These are phyloP conservation scores for Suncus etruscus DNA, from an alignment of 2,113 vertebrate genomes.

Conservation along the genomic window DNA sequence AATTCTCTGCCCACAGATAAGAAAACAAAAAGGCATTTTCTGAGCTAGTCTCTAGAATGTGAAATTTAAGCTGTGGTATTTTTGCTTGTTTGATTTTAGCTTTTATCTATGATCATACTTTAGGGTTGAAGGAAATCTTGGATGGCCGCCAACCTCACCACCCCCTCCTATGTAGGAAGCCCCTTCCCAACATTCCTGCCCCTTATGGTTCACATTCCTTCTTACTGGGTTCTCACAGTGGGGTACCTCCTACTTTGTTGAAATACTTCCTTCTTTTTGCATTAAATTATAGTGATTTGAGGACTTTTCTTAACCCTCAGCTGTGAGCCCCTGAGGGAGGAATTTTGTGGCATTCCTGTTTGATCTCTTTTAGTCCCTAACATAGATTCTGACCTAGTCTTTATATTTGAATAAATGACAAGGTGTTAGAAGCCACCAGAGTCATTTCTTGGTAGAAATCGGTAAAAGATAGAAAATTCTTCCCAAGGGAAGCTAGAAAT, in stretches of 20 bases:
- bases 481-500: slow-evolving; percentile 27
- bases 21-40: slow-evolving; percentile 55
- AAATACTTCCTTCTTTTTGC: slow-evolving; percentile 58
- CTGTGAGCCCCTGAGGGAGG: slow-evolving; percentile 47
- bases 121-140: not conserved
- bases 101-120: slow-evolving; percentile 34
- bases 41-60: slow-evolving; percentile 42
- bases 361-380: slow-evolving; percentile 15
- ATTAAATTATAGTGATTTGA: slow-evolving; percentile 71
- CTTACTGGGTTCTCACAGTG: not conserved
- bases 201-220: not conserved
- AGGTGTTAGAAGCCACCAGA: slow-evolving; percentile 59
- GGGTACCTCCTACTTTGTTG: slow-evolving; percentile 26
- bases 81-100: slow-evolving; percentile 52
- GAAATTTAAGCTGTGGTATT: slow-evolving; percentile 35
- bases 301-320: slow-evolving; percentile 61
- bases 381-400: slow-evolving; percentile 26
- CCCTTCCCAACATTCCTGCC: not conserved
- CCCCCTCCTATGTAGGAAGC: not conserved
- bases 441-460: slow-evolving; percentile 29
- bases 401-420: slow-evolving; percentile 73
- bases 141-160: not conserved
- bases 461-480: slow-evolving; percentile 54
- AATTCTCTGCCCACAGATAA: slow-evolving; percentile 62
- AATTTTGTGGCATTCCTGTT: slow-evolving; percentile 54